These are phyloP conservation scores for Melanotaenia duboulayi DNA, from an alignment of 2,113 vertebrate genomes.

Conservation along the genomic window DNA sequence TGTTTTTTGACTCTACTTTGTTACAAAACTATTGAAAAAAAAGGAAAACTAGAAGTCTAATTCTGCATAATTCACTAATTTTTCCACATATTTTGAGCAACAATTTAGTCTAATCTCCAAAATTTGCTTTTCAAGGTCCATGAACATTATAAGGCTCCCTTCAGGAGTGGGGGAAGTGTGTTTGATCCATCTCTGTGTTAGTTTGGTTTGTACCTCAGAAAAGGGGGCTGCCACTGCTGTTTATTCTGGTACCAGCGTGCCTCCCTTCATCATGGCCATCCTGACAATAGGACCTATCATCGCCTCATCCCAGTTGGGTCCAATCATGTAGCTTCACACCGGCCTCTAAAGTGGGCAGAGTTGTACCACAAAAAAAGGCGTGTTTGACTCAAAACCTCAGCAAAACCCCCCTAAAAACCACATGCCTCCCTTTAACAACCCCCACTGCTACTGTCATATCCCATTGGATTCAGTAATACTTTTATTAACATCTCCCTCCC, in stretches of 20 bases:
- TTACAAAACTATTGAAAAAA: not conserved
- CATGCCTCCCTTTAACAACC: conserved; percentile 55
- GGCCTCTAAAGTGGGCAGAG: conserved; percentile 80
- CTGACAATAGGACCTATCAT: conserved; percentile 63
- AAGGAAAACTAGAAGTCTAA: not conserved
- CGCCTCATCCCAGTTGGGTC: conserved; percentile 61
- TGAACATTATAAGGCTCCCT: conserved; percentile 24
- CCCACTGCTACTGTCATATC: conserved; percentile 74
- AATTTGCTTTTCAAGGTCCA: not conserved
- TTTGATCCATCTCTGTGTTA: conserved; percentile 34
- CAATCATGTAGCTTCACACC: conserved; percentile 79
- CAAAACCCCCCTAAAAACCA: conserved; percentile 52
- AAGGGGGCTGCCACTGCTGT: conserved; percentile 22
- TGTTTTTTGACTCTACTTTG: not conserved
- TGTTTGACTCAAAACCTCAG: conserved; percentile 63
- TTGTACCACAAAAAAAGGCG: conserved; percentile 80
- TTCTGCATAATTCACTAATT: not conserved
- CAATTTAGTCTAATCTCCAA: not conserved
- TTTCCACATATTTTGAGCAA: not conserved
- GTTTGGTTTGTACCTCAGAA: conserved; percentile 15
- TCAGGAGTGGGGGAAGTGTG: conserved; percentile 26
- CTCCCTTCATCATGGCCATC: conserved; percentile 44
- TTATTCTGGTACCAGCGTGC: conserved; percentile 57
- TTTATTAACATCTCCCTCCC: conserved; percentile 60
- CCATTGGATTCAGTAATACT: conserved; percentile 66